phyloP scores from a whole-genome alignment of 2,888 invertebrate species.

The Thyatira batis region DNA sequence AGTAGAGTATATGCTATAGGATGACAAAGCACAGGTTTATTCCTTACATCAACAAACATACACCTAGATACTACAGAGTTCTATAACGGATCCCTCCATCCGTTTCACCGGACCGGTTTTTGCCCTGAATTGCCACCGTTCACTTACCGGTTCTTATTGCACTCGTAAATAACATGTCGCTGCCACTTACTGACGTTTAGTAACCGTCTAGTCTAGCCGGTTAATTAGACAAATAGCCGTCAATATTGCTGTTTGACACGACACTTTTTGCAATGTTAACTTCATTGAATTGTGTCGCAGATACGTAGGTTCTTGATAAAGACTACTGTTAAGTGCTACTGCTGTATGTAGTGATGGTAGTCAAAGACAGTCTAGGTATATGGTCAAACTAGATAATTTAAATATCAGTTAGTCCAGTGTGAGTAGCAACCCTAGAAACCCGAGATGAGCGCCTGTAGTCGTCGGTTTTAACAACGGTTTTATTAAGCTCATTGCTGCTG shows the following conservation, averaged over 20 bases:
- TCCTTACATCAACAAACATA: neutral
- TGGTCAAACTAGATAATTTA: no score
- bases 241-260: conserved; percentile 20
- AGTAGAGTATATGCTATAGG: no score
- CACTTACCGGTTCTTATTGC: conserved; percentile 13
- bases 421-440: neutral
- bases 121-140: conserved; percentile 22
- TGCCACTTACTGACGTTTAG: conserved; percentile 17
- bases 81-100: neutral
- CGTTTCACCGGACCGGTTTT: neutral
- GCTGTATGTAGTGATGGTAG: no score
- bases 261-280: neutral
- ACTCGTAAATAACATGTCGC: conserved; percentile 16
- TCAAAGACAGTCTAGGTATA: no score
- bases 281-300: neutral
- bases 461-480: neutral
- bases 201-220: conserved; percentile 37
- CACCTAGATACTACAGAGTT: neutral
- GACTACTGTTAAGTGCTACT: no score
- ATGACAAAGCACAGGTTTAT: neutral
- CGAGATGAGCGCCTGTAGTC: neutral
- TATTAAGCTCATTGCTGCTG: neutral
- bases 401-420: no score
- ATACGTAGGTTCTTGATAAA: neutral
- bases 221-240: conserved; percentile 23